Base-by-base conservation (phyloP, 1,140 invertebrate species). In the Aphaenogaster floridana region DNA sequence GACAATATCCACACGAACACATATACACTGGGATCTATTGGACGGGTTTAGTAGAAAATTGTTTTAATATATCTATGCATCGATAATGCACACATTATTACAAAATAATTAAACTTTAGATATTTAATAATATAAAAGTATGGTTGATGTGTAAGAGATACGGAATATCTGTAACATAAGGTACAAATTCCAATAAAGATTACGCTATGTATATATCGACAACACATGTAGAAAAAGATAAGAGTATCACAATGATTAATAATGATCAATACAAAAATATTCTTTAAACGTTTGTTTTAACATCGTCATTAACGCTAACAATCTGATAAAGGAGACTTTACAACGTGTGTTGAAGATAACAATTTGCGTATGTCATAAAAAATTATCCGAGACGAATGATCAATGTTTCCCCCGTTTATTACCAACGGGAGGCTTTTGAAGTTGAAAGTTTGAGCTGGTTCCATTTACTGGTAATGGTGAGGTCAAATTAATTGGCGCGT, bases 361-460 rank as follows among this genome's bases (percentile, higher is more conserved):
- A 79, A 57, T 59, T 57, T 42, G 7, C 17, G 5, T 52, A 2
- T 21, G 9, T 34, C 2, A 61, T 6, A 48, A 61, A 63, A 61
- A 74, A 34, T 36, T n/a, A 3, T 71, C 28, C 28, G 68, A 42
- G 34, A 59, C 7, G 9, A 50, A 3, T 52, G 17, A 88, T 95
- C 90, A 97, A 94, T 97, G 96, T 92, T 97, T 97, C 57, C 96
- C 97, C 90, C 97, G 94, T 95, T 98, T 98, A 92, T 97, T 96
- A 57, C 97, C 96, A 63, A 95, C 94, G 2, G 97, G 97, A 61
- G 97, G 97, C 91, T 97, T 97, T 94, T 97, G 97, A 9, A 97
- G 95, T 92, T 97, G 97, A 95, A 97, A 97, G 91, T 93, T 94
- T 2, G 95, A 94, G 84, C 85, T 93, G 8, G 93, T 64, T 80